These are phyloP conservation scores for Diogma glabrata DNA, from an alignment of 2,888 invertebrate species.

Conservation along the genomic window DNA sequence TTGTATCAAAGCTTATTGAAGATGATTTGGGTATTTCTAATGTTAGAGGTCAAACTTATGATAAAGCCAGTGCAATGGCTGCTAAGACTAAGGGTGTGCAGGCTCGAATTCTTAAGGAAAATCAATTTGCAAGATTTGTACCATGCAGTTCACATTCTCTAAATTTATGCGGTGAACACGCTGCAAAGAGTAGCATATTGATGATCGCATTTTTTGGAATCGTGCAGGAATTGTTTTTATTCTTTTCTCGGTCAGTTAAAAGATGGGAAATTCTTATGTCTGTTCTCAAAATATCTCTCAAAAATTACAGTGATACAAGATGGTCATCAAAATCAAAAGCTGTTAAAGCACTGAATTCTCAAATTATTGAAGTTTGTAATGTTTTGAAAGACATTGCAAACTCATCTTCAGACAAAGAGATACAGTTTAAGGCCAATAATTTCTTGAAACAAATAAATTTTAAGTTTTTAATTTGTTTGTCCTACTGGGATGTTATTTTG, in stretches of 20 bases:
- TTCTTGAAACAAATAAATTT: background rate
- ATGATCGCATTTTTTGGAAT: background rate
- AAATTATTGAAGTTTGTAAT: background rate
- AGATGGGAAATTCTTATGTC: background rate
- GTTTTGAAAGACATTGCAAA: background rate
- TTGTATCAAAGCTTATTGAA: too few species aligned
- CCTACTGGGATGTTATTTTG: background rate
- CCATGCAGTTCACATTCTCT: background rate
- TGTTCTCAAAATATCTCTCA: background rate
- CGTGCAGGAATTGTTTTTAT: background rate
- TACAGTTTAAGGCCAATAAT: background rate
- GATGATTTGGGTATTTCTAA: too few species aligned
- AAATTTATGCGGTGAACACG: background rate
- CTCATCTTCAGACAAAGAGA: background rate
- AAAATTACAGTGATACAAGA: background rate
- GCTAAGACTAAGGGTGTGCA: too few species aligned
- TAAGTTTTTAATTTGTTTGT: background rate
- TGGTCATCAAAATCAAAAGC: too few species aligned
- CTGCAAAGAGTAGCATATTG: background rate
- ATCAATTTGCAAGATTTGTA: background rate
- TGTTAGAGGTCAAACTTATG: too few species aligned
- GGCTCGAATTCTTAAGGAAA: too few species aligned
- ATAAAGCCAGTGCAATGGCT: too few species aligned
- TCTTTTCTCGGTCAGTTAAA: background rate
- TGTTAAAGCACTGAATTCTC: too few species aligned